phyloP scores from a whole-genome alignment of 2,888 invertebrate genomes.

The Scaptomyza parva region DNA sequence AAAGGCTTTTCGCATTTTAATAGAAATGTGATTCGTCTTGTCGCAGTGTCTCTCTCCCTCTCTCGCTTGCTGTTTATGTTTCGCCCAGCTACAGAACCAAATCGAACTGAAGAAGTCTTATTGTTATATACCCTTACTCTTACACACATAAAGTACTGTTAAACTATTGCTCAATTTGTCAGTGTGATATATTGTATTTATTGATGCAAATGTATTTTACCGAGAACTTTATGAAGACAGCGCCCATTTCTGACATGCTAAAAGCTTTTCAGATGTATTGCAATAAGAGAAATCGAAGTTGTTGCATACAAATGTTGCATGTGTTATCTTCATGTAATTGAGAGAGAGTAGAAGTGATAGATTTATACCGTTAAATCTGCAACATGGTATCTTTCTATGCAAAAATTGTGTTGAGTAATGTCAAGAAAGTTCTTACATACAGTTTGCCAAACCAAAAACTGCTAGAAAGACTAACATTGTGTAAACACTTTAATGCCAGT shows the following conservation, averaged over 20 bases:
- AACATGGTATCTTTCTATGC: not conserved
- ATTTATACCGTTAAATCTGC: not conserved
- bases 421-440: not conserved
- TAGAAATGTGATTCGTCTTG: conserved; percentile 75
- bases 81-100: conserved; percentile 15
- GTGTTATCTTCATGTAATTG: too few relatives aligned
- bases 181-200: not conserved
- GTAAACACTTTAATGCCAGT: too few relatives aligned
- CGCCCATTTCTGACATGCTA: conserved; percentile 2
- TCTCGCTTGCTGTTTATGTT: not conserved
- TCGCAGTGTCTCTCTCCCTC: conserved; percentile 17
- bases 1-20: conserved; percentile 79
- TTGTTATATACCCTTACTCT: conserved; percentile 50
- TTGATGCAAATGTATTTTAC: not conserved
- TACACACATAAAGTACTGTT: conserved; percentile 13
- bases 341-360: not conserved
- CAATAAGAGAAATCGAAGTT: not conserved
- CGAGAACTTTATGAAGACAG: not conserved
- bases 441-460: too few relatives aligned
- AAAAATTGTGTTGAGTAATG: not conserved
- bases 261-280: not conserved
- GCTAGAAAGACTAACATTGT: too few relatives aligned
- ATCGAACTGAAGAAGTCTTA: conserved; percentile 18
- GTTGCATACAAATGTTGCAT: not conserved
- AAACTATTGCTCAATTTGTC: conserved; percentile 25